Evolutionary conservation across 2,888 invertebrate species (phyloP).

Genomic region (Heliothis peltigera): DNA sequence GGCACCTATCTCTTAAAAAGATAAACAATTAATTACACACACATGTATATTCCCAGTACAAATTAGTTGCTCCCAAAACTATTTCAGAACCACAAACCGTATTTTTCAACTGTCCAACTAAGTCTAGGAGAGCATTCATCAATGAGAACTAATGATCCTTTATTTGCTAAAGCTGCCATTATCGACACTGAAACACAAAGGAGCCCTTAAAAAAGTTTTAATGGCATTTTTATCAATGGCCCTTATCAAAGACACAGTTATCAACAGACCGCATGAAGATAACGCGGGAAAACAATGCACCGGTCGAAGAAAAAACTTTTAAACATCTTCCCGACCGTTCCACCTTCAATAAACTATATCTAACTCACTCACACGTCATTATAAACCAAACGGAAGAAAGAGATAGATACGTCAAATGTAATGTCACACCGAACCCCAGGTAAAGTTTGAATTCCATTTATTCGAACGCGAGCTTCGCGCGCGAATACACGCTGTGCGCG

Average conservation of each 20-base stretch:
- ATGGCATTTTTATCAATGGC: slow-evolving; percentile 73
- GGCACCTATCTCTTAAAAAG: background rate
- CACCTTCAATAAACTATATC: slow-evolving; percentile 76
- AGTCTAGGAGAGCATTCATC: slow-evolving; percentile 47
- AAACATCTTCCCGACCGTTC: slow-evolving; percentile 77
- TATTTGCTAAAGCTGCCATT: slow-evolving; percentile 29
- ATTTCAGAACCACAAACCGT: slow-evolving; percentile 20
- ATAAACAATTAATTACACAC: slow-evolving; percentile 17
- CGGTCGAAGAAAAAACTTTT: slow-evolving; percentile 74
- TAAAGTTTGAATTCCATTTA: slow-evolving; percentile 79
- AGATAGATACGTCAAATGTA: slow-evolving; percentile 73
- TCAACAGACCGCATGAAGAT: slow-evolving; percentile 79
- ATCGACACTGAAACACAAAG: slow-evolving; percentile 23
- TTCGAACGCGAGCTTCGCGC: slow-evolving; percentile 87
- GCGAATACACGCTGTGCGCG: slow-evolving; percentile 84
- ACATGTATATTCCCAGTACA: background rate
- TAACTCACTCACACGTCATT: slow-evolving; percentile 61
- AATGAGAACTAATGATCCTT: slow-evolving; percentile 46
- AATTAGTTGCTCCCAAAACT: slow-evolving; percentile 8
- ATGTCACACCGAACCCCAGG: slow-evolving; percentile 83
- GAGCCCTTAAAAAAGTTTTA: slow-evolving; percentile 64
- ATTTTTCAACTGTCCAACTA: slow-evolving; percentile 49
- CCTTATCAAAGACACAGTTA: slow-evolving; percentile 76
- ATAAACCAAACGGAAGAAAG: slow-evolving; percentile 58
- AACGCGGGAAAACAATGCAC: slow-evolving; percentile 84